A percentile compares a stretch with the other conserved stretches of the same genome.
These are phyloP conservation scores for Ptychodera flava DNA, from an alignment of 35 echinoderm and acorn worm genomes.

Conservation along the genomic window DNA sequence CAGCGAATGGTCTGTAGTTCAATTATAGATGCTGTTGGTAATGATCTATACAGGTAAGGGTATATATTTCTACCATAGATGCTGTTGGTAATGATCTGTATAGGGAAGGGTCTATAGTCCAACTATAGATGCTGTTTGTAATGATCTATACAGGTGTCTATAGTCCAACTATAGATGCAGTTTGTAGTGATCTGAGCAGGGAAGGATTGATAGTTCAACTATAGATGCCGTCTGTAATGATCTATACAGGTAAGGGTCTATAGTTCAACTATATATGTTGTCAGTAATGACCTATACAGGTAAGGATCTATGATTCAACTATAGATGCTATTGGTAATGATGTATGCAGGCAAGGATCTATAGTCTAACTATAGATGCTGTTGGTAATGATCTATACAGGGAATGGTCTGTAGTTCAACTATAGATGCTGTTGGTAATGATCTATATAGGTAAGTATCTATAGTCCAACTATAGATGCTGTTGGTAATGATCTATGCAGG, in stretches of 20 bases:
- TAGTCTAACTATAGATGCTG: not conserved
- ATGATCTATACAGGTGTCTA: constrained; percentile 48
- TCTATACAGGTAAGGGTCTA: constrained; percentile 68
- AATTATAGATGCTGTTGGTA: too few species aligned
- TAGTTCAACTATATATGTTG: constrained; percentile 52
- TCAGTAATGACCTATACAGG: constrained; percentile 58
- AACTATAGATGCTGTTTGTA: constrained; percentile 38
- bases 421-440: constrained; percentile 17
- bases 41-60: too few species aligned
- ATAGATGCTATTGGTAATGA: constrained; percentile 15
- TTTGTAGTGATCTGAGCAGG: constrained; percentile 46
- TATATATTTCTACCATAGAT: constrained; percentile 42
- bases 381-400: constrained; percentile 49
- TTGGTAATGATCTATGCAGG: constrained; percentile 50
- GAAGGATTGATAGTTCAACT: not conserved
- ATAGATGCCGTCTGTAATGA: constrained; percentile 14
- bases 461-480: constrained; percentile 53
- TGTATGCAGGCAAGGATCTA: constrained; percentile 39
- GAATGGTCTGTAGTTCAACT: not conserved
- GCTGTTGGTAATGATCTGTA: constrained; percentile 54
- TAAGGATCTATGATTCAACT: not conserved
- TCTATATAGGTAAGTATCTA: constrained; percentile 67
- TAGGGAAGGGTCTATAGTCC: not conserved
- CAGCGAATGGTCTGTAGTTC: not conserved
- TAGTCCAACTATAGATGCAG: not conserved